phyloP scores from a whole-genome alignment of 2,797 vertebrate species.

The Echiichthys vipera region DNA sequence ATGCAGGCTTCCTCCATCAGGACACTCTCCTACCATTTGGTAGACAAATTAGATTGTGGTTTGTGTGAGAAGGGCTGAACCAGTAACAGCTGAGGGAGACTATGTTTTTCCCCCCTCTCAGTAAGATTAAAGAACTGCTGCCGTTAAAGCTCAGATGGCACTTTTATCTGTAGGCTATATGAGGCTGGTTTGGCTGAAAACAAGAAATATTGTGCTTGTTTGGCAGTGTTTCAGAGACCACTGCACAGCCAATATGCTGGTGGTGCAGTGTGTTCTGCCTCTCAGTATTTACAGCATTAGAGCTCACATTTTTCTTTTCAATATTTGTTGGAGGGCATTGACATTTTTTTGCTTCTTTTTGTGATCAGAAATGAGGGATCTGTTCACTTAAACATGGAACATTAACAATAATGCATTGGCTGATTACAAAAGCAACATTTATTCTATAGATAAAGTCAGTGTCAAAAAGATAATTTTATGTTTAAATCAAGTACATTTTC shows the following conservation, averaged over 20 bases:
- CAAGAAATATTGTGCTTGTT: conserved; percentile 18
- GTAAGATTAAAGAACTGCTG: conserved; percentile 3
- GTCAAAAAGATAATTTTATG: not conserved
- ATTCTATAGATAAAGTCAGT: not conserved
- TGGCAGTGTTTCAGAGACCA: conserved; percentile 46
- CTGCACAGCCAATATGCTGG: conserved; percentile 36
- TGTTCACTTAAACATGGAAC: no score
- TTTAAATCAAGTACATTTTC: no score
- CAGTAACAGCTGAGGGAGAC: not conserved
- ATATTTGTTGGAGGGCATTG: conserved; percentile 1
- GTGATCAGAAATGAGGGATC: not conserved
- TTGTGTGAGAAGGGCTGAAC: conserved; percentile 9
- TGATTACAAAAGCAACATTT: not conserved
- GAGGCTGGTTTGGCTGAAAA: conserved; percentile 31
- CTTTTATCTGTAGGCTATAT: conserved; percentile 8
- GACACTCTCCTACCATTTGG: conserved; percentile 43
- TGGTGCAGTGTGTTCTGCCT: conserved; percentile 52
- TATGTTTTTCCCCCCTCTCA: not conserved
- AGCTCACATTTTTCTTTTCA: conserved; percentile 16
- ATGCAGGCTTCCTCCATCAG: not conserved
- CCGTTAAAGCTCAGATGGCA: conserved; percentile 2
- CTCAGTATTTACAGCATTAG: conserved; percentile 27
- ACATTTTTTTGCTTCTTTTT: not conserved
- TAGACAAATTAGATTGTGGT: conserved; percentile 57
- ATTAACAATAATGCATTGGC: not conserved